Evolutionary conservation across 1,140 invertebrate genomes (phyloP).

Genomic region (Cydia fagiglandana): DNA sequence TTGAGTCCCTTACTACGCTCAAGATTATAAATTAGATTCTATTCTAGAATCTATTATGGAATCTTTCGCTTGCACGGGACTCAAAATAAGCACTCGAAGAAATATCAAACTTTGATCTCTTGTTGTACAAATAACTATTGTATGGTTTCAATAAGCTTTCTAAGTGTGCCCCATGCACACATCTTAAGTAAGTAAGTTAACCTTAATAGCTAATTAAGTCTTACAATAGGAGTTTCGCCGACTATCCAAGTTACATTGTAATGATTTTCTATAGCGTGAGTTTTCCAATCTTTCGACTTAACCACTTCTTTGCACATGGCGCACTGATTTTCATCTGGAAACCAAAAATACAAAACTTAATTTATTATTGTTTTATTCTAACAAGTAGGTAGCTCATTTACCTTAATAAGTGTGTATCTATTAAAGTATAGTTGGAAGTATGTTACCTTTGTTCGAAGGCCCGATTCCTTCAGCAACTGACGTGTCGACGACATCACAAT

Average conservation of each 20-base stretch:
- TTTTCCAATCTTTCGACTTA: slow-evolving; percentile 37
- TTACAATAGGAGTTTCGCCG: slow-evolving; percentile 60
- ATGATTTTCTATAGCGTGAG: slow-evolving; percentile 48
- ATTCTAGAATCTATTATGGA: no score
- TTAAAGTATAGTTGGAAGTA: neutral
- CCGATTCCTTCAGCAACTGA: neutral
- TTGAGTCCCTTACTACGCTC: no score
- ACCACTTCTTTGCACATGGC: slow-evolving; percentile 42
- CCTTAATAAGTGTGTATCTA: no score
- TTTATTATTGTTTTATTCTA: no score
- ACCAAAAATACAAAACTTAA: neutral
- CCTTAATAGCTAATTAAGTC: slow-evolving; percentile 35
- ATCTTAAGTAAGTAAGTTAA: neutral
- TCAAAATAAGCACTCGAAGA: no score
- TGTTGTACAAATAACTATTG: no score
- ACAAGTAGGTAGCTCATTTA: no score
- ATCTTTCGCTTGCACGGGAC: no score
- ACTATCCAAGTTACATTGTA: slow-evolving; percentile 59
- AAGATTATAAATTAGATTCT: no score
- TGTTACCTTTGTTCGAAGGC: neutral
- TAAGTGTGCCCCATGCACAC: no score
- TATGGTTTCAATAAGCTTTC: no score
- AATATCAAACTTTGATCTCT: no score
- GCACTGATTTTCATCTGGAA: slow-evolving; percentile 40
- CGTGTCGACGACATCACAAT: neutral